A percentile compares a stretch with the other conserved stretches of the same genome.
Conservation (phyloP, 2,888 invertebrate genomes). For the Tetragnatha montana region DNA sequence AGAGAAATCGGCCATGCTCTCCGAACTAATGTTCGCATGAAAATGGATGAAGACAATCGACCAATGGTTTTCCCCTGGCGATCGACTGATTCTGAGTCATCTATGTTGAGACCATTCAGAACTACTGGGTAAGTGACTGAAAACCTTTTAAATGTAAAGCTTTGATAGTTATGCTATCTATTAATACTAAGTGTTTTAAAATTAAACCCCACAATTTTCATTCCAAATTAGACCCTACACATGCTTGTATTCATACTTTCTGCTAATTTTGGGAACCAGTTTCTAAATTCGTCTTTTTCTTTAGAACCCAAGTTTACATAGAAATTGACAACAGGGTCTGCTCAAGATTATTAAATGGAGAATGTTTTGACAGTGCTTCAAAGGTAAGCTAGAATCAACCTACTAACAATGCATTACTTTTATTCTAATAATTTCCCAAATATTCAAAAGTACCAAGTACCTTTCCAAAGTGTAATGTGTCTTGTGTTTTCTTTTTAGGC, state of each 20-base stretch:
- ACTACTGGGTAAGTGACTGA: conserved; percentile 47
- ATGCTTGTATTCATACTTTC: neutral
- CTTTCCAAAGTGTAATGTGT: neutral
- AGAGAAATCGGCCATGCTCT: conserved; percentile 87
- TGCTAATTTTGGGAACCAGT: neutral
- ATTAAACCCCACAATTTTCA: too few species aligned
- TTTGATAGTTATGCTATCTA: too few species aligned
- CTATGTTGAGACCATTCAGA: conserved; percentile 55
- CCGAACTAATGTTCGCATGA: conserved; percentile 88
- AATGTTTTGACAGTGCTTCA: conserved; percentile 72
- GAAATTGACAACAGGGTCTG: conserved; percentile 96
- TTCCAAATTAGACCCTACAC: too few species aligned
- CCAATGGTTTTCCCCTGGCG: conserved; percentile 84
- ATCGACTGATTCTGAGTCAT: conserved; percentile 36
- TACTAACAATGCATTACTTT: neutral
- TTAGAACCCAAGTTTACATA: conserved; percentile 83
- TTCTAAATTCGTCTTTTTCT: conserved; percentile 42
- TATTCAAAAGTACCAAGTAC: neutral
- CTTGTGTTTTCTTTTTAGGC: conserved; percentile 77
- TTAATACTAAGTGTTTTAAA: too few species aligned
- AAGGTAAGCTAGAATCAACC: conserved; percentile 47
- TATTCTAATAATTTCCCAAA: neutral
- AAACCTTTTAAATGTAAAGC: too few species aligned
- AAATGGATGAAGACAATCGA: conserved; percentile 87
- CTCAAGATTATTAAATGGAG: conserved; percentile 71